Conservation (phyloP, 64 coral and sea anemone genomes). For the Montipora efflorescens region DNA sequence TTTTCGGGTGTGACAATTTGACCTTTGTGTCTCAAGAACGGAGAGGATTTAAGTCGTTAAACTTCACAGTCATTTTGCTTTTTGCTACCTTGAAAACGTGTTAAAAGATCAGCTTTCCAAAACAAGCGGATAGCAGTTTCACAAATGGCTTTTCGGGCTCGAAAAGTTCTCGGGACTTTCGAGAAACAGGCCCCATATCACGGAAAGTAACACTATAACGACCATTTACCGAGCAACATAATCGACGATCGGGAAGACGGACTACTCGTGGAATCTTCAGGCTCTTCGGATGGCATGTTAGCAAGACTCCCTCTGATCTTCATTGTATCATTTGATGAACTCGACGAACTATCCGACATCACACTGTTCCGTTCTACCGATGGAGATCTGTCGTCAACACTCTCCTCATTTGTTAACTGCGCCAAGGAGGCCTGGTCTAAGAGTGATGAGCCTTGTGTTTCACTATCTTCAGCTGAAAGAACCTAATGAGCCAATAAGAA, state of each 20-base stretch:
- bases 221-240: conserved; percentile 44
- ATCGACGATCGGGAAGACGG: conserved; percentile 51
- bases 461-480: conserved; percentile 47
- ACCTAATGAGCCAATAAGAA: background rate
- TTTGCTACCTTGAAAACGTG: too few species aligned
- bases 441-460: conserved; percentile 25
- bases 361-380: conserved; percentile 28
- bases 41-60: too few species aligned
- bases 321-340: conserved; percentile 71
- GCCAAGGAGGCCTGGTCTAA: conserved; percentile 46
- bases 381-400: conserved; percentile 68
- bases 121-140: too few species aligned
- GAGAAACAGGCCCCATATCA: too few species aligned
- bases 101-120: too few species aligned
- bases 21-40: too few species aligned
- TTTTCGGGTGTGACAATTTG: too few species aligned
- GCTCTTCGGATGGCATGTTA: conserved; percentile 53
- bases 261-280: conserved; percentile 28
- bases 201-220: background rate
- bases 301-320: conserved; percentile 45
- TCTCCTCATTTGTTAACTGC: conserved; percentile 71
- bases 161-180: too few species aligned
- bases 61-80: too few species aligned
- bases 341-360: conserved; percentile 53
- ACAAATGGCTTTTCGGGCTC: too few species aligned